Evolutionary conservation across 2,113 vertebrate genomes (phyloP).

Genomic region (Xenus cinereus): DNA sequence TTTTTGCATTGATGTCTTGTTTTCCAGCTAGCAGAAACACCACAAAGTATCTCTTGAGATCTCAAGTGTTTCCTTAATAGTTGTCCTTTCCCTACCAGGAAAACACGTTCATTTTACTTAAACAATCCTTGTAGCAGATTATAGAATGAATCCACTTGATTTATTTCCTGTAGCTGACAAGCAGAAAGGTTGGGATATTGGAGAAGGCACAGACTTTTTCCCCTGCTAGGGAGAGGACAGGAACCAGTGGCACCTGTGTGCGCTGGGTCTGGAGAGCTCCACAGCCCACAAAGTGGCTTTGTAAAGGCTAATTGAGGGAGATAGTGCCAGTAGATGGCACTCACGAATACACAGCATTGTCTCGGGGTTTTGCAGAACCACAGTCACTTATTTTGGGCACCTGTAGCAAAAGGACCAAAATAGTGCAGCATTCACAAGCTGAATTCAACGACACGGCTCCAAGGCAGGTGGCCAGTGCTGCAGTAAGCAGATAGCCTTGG

Average conservation of each 20-base stretch:
- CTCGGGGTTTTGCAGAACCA: background rate
- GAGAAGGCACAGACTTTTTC: background rate
- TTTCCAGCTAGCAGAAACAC: background rate
- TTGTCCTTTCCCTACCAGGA: background rate
- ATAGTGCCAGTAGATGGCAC: conserved; percentile 45
- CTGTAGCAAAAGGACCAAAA: background rate
- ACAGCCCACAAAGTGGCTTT: background rate
- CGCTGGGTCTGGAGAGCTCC: background rate
- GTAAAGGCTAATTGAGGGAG: background rate
- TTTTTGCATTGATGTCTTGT: background rate
- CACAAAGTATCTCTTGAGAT: background rate
- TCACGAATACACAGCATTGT: background rate
- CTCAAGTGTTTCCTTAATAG: background rate
- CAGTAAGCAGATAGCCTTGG: background rate
- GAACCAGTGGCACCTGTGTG: background rate
- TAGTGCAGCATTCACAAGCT: background rate
- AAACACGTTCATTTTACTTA: background rate
- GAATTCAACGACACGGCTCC: background rate
- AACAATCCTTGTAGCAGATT: background rate
- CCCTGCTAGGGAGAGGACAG: background rate
- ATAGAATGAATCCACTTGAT: background rate
- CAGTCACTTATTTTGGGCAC: background rate
- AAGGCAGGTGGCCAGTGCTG: background rate
- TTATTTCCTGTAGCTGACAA: background rate
- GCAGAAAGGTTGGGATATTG: background rate